These are phyloP conservation scores for Cecropterus lyciades DNA, from an alignment of 1,140 invertebrate genomes.

Conservation along the genomic window DNA sequence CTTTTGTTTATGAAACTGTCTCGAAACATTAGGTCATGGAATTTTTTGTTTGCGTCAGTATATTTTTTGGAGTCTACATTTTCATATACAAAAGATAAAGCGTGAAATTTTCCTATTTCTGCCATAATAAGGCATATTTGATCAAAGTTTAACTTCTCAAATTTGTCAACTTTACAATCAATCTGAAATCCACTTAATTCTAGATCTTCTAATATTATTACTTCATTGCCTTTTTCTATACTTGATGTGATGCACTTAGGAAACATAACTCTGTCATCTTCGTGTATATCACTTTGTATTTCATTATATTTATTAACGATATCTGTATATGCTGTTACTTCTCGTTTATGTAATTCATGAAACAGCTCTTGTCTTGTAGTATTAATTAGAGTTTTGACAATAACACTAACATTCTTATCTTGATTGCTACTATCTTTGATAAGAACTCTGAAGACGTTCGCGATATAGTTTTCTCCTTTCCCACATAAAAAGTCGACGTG, in stretches of 20 bases:
- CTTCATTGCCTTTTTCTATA: constrained; percentile 59
- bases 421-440: constrained; percentile 54
- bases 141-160: constrained; percentile 49
- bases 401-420: constrained; percentile 57
- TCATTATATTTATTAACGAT: constrained; percentile 57
- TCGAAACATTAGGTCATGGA: constrained; percentile 63
- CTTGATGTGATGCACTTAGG: constrained; percentile 57
- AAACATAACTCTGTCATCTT: constrained; percentile 51
- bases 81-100: constrained; percentile 60
- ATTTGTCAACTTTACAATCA: constrained; percentile 51
- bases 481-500: constrained; percentile 68
- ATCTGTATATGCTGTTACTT: constrained; percentile 61
- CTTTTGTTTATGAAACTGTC: constrained; percentile 66
- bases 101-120: constrained; percentile 72
- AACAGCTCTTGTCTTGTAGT: constrained; percentile 69
- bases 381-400: constrained; percentile 73
- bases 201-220: constrained; percentile 71
- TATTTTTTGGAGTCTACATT: constrained; percentile 44
- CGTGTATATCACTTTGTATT: constrained; percentile 54
- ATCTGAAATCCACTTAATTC: constrained; percentile 52
- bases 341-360: constrained; percentile 67
- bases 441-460: constrained; percentile 70
- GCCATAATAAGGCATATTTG: constrained; percentile 55
- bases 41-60: constrained; percentile 45
- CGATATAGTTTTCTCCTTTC: constrained; percentile 67